Base-by-base conservation (phyloP, 2,113 vertebrate species). In the Sorex araneus region DNA sequence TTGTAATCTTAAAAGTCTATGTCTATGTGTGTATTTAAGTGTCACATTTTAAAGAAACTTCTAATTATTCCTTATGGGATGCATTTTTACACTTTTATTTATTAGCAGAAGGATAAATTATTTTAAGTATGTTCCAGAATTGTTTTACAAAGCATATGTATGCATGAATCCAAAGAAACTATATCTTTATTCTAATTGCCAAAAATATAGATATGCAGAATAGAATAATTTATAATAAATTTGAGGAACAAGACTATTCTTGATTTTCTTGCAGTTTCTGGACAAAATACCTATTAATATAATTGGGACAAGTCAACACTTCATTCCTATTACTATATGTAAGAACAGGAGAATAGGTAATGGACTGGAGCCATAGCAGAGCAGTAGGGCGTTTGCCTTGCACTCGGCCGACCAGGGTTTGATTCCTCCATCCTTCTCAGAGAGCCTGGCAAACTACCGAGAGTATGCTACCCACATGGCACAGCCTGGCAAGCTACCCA, bases 251-350 rank as follows among this genome's bases (percentile, higher is more conserved):
- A 90, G 70, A 57, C 64, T 60, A 15, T 82, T 92, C 89, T 92
- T 95, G 64, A 92, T 82, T 94, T 84, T 64, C 19, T 64, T 79
- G 1, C 54, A 32, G 78, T 43, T 34, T 71, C 67, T 71, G 85
- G 80, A 86, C 86, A 30, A 95, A 79, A 67, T 92, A 76, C 60
- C 63, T 92, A 40, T 89, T 92, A 86, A 71, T 94, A 63, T 74
- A 83, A 82, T 66, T 54, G 10, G 50, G 43, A 81, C 87, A 94
- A 87, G 81, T 80, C 82, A 84, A 91, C 10, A 91, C 75, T 84
- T 86, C 71, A 40, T 79, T 66, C 47, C 30, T 84, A 28, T 91
- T 89, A 93, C 75, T 18, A 77, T 34, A 3, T 34, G 13, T 27
- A 74, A 3, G 88, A 82, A n/a, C n/a, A n/a, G n/a, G n/a, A n/a